These are phyloP conservation scores for Athalia circularis DNA, from an alignment of 2,888 invertebrate species.

Conservation along the genomic window DNA sequence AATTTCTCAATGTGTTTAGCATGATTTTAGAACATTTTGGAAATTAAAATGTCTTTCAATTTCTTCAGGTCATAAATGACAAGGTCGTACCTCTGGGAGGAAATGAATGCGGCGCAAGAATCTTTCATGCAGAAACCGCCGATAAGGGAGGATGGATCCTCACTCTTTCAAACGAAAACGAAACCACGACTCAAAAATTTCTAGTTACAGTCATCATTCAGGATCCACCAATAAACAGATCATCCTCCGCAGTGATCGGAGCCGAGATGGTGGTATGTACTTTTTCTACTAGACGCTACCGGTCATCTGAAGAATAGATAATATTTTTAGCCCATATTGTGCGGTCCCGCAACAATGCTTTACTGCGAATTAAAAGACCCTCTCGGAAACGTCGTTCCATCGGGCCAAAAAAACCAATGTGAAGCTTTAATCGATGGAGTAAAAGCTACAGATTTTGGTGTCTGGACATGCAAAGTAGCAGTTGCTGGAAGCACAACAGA, in stretches of 20 bases:
- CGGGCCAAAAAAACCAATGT: background rate
- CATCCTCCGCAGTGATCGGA: conserved; percentile 19
- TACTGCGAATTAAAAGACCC: conserved; percentile 31
- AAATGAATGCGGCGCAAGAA: conserved; percentile 31
- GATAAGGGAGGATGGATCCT: conserved; percentile 22
- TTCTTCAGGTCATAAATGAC: background rate
- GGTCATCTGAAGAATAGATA: background rate
- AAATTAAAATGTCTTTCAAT: background rate
- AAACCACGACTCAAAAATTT: conserved; percentile 10
- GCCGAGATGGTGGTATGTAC: background rate
- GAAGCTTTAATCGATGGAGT: background rate
- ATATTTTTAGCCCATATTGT: conserved; percentile 10
- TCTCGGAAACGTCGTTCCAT: conserved; percentile 17
- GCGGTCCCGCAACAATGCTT: conserved; percentile 26
- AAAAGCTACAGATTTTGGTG: conserved; percentile 8
- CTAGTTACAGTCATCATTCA: background rate
- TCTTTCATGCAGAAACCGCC: background rate
- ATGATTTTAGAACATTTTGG: background rate
- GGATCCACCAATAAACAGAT: background rate
- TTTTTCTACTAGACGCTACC: background rate
- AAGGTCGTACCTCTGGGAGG: conserved; percentile 17
- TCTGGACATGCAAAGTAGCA: conserved; percentile 26
- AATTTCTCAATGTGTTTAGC: background rate
- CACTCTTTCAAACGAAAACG: background rate
- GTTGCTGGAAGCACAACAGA: conserved; percentile 13